Conservation (phyloP, 2,888 invertebrate species). For the Lepidocyrtinus sp. region DNA sequence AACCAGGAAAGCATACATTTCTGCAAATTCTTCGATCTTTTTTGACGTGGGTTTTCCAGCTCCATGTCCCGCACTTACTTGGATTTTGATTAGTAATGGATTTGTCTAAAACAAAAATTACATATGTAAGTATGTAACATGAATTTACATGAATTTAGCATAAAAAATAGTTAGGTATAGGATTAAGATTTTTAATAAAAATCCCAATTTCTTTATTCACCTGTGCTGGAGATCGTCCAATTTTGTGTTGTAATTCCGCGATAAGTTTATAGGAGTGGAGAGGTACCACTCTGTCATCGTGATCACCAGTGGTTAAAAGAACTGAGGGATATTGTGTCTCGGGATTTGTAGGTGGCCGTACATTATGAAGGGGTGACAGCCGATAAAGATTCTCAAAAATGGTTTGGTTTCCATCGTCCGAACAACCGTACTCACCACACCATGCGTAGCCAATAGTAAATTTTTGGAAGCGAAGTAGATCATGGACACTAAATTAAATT, state of each 20-base stretch:
- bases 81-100: constrained; percentile 90
- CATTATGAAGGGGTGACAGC: constrained; percentile 96
- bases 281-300: constrained; percentile 96
- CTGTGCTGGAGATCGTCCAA: constrained; percentile 77
- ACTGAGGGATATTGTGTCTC: constrained; percentile 89
- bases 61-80: constrained; percentile 98
- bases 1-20: constrained; percentile 88
- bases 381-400: constrained; percentile 88
- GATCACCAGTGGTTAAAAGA: constrained; percentile 92
- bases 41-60: constrained; percentile 96
- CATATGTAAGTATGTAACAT: too few relatives aligned
- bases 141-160: too few relatives aligned
- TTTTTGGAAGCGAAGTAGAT: constrained; percentile 98
- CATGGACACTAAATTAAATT: constrained; percentile 98
- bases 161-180: too few relatives aligned
- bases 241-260: constrained; percentile 87
- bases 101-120: constrained; percentile 75
- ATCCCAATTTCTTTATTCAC: constrained; percentile 20
- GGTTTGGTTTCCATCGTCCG: constrained; percentile 81
- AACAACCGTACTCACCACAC: constrained; percentile 95
- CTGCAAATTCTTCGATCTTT: constrained; percentile 93
- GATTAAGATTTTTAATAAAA: not conserved
- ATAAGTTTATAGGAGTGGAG: constrained; percentile 96
- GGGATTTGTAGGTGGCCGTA: constrained; percentile 77
- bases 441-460: constrained; percentile 98